Evolutionary conservation across 2,888 invertebrate genomes (phyloP).

Genomic region (Capitulum mitella): DNA sequence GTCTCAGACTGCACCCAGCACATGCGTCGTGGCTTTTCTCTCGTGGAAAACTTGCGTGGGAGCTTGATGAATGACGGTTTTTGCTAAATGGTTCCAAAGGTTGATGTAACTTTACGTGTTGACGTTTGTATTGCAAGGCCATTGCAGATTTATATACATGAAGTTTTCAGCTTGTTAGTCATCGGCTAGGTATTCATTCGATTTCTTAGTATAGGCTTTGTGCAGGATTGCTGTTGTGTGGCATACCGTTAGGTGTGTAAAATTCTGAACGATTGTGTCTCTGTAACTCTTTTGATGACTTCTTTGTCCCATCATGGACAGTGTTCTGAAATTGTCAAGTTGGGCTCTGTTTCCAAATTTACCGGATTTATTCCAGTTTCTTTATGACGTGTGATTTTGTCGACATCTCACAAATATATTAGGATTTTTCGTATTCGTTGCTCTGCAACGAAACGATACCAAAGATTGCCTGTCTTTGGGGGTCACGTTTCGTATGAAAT

Average conservation of each 20-base stretch:
- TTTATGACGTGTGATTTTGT: no score
- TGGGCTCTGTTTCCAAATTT: no score
- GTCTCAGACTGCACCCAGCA: neutral
- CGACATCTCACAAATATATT: no score
- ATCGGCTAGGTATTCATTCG: constrained; percentile 1
- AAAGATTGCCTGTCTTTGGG: no score
- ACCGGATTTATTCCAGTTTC: no score
- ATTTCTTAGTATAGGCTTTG: neutral
- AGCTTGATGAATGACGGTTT: neutral
- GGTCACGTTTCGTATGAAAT: no score
- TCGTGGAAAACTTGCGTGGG: neutral
- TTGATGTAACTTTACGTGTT: neutral
- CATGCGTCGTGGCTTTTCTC: neutral
- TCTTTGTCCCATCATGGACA: no score
- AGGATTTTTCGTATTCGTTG: no score
- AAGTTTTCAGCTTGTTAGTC: neutral
- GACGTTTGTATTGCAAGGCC: neutral
- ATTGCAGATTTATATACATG: constrained; percentile 1
- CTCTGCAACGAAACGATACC: no score
- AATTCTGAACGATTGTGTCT: no score
- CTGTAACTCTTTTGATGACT: no score
- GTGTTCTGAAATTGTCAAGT: no score
- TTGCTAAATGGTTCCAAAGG: constrained; percentile 7
- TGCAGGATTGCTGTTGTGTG: neutral
- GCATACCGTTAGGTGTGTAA: neutral